Evolutionary conservation across 2,113 vertebrate genomes (phyloP), one percentile per base, ranked within the genome.

Genomic region (Bufo bufo): DNA sequence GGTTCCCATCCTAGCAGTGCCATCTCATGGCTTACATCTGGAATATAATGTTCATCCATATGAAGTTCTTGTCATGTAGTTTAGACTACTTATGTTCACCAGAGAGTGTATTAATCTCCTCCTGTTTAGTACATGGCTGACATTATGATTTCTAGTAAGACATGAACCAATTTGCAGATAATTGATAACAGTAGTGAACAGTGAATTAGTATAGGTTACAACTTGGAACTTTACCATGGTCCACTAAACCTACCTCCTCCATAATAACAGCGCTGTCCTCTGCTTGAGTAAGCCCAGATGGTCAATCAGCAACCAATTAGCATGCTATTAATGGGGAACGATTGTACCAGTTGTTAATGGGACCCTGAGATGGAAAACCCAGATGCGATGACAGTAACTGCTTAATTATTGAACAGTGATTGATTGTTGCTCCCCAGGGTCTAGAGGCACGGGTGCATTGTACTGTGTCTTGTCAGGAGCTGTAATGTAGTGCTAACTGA

Each of bases 341-440:
- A 77, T 81, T 49, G 47, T 65, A 84, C 43, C 19, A 88, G 71
- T 88, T 66, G 87, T 88, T 88, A 88, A 88, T 88, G 81, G 81
- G 81, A 49, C 81, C 71, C 49, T 19, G 80, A 84, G 87, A 88
- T 84, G 54, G 81, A 72, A 82, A 84, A 58, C 72, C 72, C 71
- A 77, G 81, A 88, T 88, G 72, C 81, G 19, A 50, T 88, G 87
- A 88, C 87, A 88, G 58, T 88, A 88, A 88, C 80, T 88, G 87
- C 72, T 88, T 88, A 84, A 88, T 88, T 88, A 88, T 88, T 88
- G 87, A 88, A 81, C 59, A 6, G 2, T 77, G 87, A 88, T 88
- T 88, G 87, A 88, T 88, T 88, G 81, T 61, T 33, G 50, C 78
- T 50, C 75, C 79, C 87, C 59, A 65, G n/a, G 75, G 87, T 52